Conservation (phyloP, 2,113 vertebrate species). For the Cephalopholis sonnerati region DNA sequence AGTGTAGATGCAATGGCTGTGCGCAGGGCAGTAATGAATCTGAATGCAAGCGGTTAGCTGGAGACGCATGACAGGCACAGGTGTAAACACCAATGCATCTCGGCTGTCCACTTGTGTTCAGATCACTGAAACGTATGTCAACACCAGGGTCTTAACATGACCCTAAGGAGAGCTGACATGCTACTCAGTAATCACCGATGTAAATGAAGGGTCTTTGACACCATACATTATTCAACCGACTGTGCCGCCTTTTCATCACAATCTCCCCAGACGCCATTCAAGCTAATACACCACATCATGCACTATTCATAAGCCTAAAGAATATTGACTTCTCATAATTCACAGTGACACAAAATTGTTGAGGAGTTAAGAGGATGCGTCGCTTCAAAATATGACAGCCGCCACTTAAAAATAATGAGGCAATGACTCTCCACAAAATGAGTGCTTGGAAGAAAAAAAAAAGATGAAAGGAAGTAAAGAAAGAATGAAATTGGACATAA, state of each 20-base stretch:
- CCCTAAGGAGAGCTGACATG: background rate
- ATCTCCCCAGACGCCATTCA: slow-evolving; percentile 30
- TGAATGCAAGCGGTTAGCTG: too few species aligned
- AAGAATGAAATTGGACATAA: background rate
- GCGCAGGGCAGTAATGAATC: too few species aligned
- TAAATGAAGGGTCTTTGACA: slow-evolving; percentile 46
- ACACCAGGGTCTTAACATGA: too few species aligned
- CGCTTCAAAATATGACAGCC: background rate
- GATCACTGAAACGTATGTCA: too few species aligned
- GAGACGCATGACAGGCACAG: too few species aligned
- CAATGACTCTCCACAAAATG: background rate
- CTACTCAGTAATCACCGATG: slow-evolving; percentile 30
- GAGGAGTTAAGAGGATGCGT: slow-evolving; percentile 5
- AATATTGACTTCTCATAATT: slow-evolving; percentile 48
- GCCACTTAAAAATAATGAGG: slow-evolving; percentile 22
- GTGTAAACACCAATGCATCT: too few species aligned
- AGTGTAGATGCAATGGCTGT: too few species aligned
- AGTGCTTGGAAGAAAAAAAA: background rate
- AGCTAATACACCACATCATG: slow-evolving; percentile 30
- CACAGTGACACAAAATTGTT: slow-evolving; percentile 23
- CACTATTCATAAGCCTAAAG: slow-evolving; percentile 51
- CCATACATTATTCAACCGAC: slow-evolving; percentile 61
- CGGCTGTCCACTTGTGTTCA: too few species aligned
- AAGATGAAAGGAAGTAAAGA: background rate
- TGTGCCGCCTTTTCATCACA: slow-evolving; percentile 40